phyloP scores from a whole-genome alignment of 2,797 vertebrate genomes.

The Podargus strigoides region DNA sequence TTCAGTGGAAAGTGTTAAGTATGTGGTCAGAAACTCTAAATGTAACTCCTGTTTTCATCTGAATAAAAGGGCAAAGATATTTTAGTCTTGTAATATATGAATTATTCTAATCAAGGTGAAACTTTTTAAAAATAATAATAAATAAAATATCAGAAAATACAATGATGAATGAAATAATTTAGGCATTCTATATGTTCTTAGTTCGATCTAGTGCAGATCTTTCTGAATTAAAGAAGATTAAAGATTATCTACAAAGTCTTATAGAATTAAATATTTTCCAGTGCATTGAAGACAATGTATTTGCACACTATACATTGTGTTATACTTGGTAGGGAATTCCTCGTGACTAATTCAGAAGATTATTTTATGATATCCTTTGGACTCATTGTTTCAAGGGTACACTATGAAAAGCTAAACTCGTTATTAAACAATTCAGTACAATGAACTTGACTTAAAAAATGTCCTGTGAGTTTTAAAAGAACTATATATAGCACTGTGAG shows the following conservation, averaged over 20 bases:
- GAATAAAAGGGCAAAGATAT: not conserved
- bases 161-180: not conserved
- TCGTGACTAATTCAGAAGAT: not conserved
- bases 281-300: not conserved
- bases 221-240: not conserved
- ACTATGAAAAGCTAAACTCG: not conserved
- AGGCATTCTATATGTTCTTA: not conserved
- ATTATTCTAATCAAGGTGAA: rapidly evolving
- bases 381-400: not conserved
- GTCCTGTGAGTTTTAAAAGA: not conserved
- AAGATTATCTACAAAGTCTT: not conserved
- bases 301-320: not conserved
- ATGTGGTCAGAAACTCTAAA: not conserved
- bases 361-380: not conserved
- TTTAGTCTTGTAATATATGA: not conserved
- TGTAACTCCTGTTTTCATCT: not conserved
- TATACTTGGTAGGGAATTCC: not conserved
- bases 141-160: not conserved
- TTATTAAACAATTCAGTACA: slow-evolving; percentile 1
- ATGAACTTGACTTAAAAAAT: not conserved
- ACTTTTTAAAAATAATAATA: not conserved
- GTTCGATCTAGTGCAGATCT: not conserved
- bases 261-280: not conserved
- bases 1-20: not conserved
- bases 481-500: not conserved